Evolutionary conservation across 2,888 invertebrate species (phyloP).

Genomic region (Tribolium freemani): DNA sequence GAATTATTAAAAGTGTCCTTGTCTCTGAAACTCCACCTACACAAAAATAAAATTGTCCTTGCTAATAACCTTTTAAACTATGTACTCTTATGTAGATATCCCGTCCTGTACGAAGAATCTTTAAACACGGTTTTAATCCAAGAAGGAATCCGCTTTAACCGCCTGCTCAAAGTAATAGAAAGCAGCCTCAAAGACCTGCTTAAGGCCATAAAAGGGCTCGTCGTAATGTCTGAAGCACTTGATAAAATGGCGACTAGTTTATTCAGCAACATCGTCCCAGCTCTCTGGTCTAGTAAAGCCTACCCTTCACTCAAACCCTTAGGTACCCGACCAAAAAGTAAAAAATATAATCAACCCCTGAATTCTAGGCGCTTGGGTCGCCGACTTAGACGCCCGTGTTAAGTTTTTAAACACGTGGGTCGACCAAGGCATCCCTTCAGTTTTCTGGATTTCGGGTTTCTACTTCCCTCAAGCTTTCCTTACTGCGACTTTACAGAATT

Average conservation of each 20-base stretch:
- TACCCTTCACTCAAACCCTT: constrained; percentile 80
- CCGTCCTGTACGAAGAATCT: constrained; percentile 88
- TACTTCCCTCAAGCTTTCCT: constrained; percentile 90
- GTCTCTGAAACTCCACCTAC: neutral
- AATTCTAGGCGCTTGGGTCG: constrained; percentile 75
- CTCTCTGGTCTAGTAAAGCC: constrained; percentile 78
- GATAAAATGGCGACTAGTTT: constrained; percentile 79
- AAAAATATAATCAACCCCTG: neutral
- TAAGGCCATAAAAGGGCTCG: constrained; percentile 82
- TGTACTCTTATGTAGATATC: constrained; percentile 73
- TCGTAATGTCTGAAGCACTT: constrained; percentile 83
- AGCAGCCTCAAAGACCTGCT: constrained; percentile 74
- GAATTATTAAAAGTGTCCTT: neutral
- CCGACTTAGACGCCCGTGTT: constrained; percentile 75
- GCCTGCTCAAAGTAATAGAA: constrained; percentile 72
- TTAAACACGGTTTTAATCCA: constrained; percentile 91
- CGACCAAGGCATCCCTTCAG: constrained; percentile 76
- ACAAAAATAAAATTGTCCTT: too few relatives aligned
- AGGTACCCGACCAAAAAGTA: constrained; percentile 66
- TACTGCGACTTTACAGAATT: constrained; percentile 87
- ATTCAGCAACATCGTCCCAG: constrained; percentile 78
- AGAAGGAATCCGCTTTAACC: constrained; percentile 86
- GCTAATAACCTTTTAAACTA: too few relatives aligned
- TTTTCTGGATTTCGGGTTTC: constrained; percentile 89
- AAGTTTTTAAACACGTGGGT: constrained; percentile 78